Conservation (phyloP, 2,113 vertebrate genomes). For the Trachemys scripta region DNA sequence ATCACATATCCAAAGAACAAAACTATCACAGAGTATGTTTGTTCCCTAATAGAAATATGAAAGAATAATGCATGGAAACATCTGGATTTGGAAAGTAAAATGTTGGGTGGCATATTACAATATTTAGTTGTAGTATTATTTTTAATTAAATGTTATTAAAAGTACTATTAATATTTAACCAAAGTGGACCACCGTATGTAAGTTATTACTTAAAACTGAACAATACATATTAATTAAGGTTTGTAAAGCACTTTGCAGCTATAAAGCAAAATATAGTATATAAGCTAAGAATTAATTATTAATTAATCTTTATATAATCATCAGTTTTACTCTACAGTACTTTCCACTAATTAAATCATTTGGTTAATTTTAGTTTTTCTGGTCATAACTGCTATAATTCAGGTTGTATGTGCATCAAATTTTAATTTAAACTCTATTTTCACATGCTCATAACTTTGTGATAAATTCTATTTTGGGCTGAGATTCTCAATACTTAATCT, state of each 20-base stretch:
- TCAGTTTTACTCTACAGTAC: neutral
- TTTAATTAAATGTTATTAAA: neutral
- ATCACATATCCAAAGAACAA: slow-evolving; percentile 88
- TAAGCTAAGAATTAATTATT: neutral
- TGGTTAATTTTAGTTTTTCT: neutral
- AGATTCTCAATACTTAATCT: neutral
- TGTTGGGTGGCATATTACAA: neutral
- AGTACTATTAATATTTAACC: neutral
- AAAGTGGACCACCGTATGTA: neutral
- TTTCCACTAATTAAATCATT: neutral
- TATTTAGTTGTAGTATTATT: neutral
- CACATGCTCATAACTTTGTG: neutral
- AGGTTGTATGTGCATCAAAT: neutral
- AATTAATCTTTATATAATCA: neutral
- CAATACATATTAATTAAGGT: neutral
- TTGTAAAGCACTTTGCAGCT: neutral
- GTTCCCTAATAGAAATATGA: neutral
- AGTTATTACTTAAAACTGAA: neutral
- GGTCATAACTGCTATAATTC: neutral
- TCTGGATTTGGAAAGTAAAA: neutral
- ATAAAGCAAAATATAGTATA: neutral
- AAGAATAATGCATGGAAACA: neutral
- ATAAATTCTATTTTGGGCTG: neutral
- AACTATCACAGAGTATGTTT: slow-evolving; percentile 89
- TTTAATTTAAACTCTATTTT: neutral